Evolutionary conservation across 35 echinoderm and acorn worm species (phyloP).

Genomic region (Heliocidaris tuberculata): DNA sequence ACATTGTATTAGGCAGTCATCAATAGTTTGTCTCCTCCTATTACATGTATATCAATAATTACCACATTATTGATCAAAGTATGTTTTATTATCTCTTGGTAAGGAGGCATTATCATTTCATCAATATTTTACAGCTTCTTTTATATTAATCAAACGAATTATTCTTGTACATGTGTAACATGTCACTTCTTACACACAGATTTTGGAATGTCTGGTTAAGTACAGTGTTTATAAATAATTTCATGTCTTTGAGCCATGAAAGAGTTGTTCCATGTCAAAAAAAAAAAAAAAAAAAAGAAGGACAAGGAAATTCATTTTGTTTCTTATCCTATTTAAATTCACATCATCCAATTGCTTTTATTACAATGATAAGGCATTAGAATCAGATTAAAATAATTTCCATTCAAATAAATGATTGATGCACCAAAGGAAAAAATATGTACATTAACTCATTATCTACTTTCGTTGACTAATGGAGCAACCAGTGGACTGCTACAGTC

Average conservation of each 20-base stretch:
- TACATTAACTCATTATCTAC: not conserved
- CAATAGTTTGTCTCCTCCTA: not conserved
- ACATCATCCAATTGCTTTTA: not conserved
- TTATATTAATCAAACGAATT: not conserved
- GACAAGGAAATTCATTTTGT: not conserved
- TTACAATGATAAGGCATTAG: not conserved
- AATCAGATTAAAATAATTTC: not conserved
- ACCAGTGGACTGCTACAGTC: not conserved
- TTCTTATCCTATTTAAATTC: not conserved
- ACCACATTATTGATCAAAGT: too few relatives aligned
- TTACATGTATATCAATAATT: too few relatives aligned
- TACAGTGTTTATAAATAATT: not conserved
- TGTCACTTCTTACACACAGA: not conserved
- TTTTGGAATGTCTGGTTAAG: constrained; percentile 19
- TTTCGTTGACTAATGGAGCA: not conserved
- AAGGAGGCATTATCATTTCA: not conserved
- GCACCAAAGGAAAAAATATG: not conserved
- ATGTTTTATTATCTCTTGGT: too few relatives aligned
- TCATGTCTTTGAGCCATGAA: not conserved
- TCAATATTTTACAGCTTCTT: not conserved
- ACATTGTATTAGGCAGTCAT: not conserved
- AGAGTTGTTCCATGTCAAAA: not conserved
- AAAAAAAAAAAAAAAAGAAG: not conserved
- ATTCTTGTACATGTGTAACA: not conserved
- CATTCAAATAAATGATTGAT: not conserved